Evolutionary conservation across 2,113 vertebrate species (phyloP), one percentile per base, ranked within the genome.

Genomic region (Mesocricetus auratus): DNA sequence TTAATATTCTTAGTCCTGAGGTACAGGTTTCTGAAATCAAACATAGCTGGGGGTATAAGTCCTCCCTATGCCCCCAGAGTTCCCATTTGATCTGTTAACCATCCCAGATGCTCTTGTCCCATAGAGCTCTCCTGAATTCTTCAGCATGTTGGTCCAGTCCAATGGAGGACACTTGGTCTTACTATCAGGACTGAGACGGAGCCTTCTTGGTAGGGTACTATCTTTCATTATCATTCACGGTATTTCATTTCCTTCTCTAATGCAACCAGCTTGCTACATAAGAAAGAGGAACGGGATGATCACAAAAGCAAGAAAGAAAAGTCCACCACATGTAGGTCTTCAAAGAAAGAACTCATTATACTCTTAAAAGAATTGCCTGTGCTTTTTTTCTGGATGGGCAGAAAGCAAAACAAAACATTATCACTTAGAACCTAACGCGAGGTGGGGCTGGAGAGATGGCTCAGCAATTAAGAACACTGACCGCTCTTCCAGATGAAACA

Each of bases 291-390:
- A 90, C 3, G 64, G 7, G 42, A 88, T 7, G 47, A 56, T 89
- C 77, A 77, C 73, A 92, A 42, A 69, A 33, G 58, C 69, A 78
- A 95, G 29, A 33, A 95, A 75, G n/a, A 93, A 87, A 93, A 6
- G 22, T 82, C 82, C 83, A 87, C 60, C 68, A 82, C 13, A 79
- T 68, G 74, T 69, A 78, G 56, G 60, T 68, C 50, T 89, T 89
- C n/a, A 60, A 45, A 6, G 10, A 71, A 29, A 75, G 11, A 66
- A 58, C 58, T 93, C 82, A 39, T 94, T 64, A 33, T 45, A 66
- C 6, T 31, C 36, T 31, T 42, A 90, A 62, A 93, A 87, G 26
- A 96, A 90, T 21, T 68, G 22, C 10, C 10, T 75, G 2, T 94
- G 22, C 6, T 42, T 79, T 88, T 60, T 93, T 89, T 71, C n/a